Evolutionary conservation across 1,140 invertebrate species (phyloP).

Genomic region (Ceratina japonica): DNA sequence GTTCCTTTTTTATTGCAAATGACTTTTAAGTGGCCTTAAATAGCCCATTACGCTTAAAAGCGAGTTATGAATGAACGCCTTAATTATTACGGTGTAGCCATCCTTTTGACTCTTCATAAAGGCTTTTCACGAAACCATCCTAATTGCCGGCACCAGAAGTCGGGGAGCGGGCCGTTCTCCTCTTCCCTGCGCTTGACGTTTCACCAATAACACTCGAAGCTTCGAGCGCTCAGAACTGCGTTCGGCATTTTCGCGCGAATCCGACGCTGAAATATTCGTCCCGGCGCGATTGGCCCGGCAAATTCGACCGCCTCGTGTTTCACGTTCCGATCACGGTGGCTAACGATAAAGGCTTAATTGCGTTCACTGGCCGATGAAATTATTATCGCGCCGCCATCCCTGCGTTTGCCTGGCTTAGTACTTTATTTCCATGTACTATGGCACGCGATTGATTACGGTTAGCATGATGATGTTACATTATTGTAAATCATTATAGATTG

Average conservation of each 20-base stretch:
- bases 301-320: conserved; percentile 18
- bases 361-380: neutral
- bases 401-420: neutral
- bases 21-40: conserved; percentile 58
- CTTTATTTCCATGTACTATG: neutral
- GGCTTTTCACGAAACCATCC: conserved; percentile 27
- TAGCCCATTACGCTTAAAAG: conserved; percentile 54
- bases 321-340: neutral
- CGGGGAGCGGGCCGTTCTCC: neutral
- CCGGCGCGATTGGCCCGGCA: too few relatives aligned
- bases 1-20: conserved; percentile 49
- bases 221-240: neutral
- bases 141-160: conserved; percentile 18
- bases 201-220: conserved; percentile 16
- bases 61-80: conserved; percentile 43
- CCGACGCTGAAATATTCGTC: neutral
- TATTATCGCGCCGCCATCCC: neutral
- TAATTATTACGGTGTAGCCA: conserved; percentile 35
- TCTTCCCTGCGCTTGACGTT: neutral
- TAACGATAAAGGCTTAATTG: neutral
- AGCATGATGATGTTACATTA: neutral
- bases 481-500: too few relatives aligned
- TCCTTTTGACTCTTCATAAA: conserved; percentile 41
- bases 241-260: conserved; percentile 13
- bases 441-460: neutral